Evolutionary conservation across 2,888 invertebrate species (phyloP), one percentile per base, ranked within the genome.

Genomic region (Salpingus planirostris): DNA sequence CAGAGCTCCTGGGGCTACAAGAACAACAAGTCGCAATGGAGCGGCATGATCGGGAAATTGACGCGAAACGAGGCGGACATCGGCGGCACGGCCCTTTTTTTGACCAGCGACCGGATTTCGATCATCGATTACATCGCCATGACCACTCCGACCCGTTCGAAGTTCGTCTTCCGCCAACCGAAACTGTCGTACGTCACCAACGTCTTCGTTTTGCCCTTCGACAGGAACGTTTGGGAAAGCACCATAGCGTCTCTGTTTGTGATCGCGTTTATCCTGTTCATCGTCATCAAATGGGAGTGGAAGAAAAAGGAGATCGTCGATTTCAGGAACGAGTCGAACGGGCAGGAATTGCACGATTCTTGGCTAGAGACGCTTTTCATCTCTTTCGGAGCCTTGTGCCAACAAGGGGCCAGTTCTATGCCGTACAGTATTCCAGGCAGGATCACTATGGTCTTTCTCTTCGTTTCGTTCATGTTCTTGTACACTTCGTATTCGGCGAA

Each of bases 401-500:
- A 77, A 46, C 76, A 77, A 55, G 76, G 76, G 1, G 66, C 73
- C 12, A 64, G 68, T 1, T 46, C 69, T 11, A 68, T 74, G 43
- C 75, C 76, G 6, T 49, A 40, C 21, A 57, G 58, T 22, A 26
- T 51, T 23, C 54, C 66, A 2, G 66, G 65, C 31, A 68, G 82
- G 13, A 68, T 79, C 11, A 75, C 79, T 1, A 70, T 78, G 46
- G 62, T 83, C 31, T 65, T 78, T 23, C 61, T 78, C 1, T 75
- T 80, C 43, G 54, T 78, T 4, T 68, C 78, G 0, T 60, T 78
- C 2, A 74, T 83, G 66, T 83, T 81, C 46, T 63, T 84, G 1
- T 83, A 81, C 53, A 78, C 80, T 0, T 80, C 83, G 1, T 84
- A 82, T 50, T 74, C 83, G 1, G 83, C 83, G 0, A 82, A 81